Conservation (phyloP, 2,797 vertebrate genomes). For the Mastacembelus armatus region DNA sequence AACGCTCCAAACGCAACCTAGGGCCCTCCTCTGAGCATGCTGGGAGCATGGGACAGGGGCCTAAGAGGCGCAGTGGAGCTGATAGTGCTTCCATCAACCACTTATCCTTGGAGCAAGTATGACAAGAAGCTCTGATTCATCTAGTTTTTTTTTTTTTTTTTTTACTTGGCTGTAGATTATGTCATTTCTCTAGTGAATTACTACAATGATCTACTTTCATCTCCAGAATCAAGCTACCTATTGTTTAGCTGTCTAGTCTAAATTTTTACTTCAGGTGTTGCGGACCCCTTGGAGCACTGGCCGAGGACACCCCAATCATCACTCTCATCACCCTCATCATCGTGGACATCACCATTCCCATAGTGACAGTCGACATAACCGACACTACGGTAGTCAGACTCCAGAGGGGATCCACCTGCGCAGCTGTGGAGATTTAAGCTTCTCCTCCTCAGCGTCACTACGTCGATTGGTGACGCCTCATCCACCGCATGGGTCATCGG, state of each 20-base stretch:
- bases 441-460: conserved; percentile 86
- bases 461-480: conserved; percentile 85
- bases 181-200: neutral
- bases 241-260: neutral
- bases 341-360: conserved; percentile 82
- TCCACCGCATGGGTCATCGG: conserved; percentile 87
- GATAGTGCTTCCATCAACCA: conserved; percentile 66
- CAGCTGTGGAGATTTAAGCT: conserved; percentile 96
- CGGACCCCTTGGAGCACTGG: conserved; percentile 76
- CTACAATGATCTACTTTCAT: neutral
- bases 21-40: conserved; percentile 77
- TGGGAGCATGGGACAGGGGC: conserved; percentile 80
- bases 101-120: conserved; percentile 79
- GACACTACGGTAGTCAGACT: conserved; percentile 62
- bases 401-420: conserved; percentile 91
- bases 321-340: conserved; percentile 70
- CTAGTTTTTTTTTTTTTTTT: no score
- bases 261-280: conserved; percentile 70
- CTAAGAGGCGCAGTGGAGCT: conserved; percentile 82
- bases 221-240: neutral
- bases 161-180: no score
- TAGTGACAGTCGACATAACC: conserved; percentile 85
- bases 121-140: conserved; percentile 10
- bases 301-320: conserved; percentile 74
- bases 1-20: conserved; percentile 90